These are phyloP conservation scores for Drosophila nigricruria DNA, from an alignment of 2,888 invertebrate species.

Conservation along the genomic window DNA sequence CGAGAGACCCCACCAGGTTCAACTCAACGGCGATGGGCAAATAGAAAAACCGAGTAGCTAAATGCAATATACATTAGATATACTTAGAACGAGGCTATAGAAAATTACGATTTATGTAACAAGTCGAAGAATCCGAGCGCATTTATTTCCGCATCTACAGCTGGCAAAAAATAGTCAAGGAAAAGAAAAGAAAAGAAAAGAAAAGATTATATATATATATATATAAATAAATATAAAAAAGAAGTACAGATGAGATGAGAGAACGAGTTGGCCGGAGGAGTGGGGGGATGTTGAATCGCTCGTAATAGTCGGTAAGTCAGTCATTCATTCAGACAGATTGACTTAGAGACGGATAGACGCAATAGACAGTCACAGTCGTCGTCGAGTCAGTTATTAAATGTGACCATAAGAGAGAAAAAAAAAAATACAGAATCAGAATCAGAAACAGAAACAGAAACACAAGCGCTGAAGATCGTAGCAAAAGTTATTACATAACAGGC, in stretches of 20 bases:
- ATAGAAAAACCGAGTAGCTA: conserved; percentile 63
- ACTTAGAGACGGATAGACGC: conserved; percentile 28
- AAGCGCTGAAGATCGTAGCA: conserved; percentile 12
- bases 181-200: neutral
- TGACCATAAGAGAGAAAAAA: conserved; percentile 51
- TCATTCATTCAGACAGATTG: conserved; percentile 64
- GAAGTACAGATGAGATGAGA: conserved; percentile 17
- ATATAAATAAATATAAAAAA: conserved; percentile 5
- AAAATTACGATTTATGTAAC: conserved; percentile 80
- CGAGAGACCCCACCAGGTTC: conserved; percentile 10
- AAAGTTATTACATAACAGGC: conserved; percentile 66
- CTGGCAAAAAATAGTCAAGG: conserved; percentile 25
- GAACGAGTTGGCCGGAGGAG: neutral
- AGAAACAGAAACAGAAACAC: conserved; percentile 20
- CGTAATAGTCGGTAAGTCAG: conserved; percentile 64
- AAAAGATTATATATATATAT: conserved; percentile 15
- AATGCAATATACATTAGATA: conserved; percentile 79
- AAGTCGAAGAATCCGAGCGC: conserved; percentile 77
- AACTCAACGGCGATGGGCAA: conserved; percentile 6
- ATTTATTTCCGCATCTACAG: conserved; percentile 75
- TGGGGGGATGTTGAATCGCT: conserved; percentile 20
- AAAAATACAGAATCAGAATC: conserved; percentile 10
- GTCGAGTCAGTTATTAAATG: conserved; percentile 71
- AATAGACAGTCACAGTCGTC: conserved; percentile 28
- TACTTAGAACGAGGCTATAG: conserved; percentile 76